Evolutionary conservation across 2,797 vertebrate genomes (phyloP).

Genomic region (Crypturellus tataupa): DNA sequence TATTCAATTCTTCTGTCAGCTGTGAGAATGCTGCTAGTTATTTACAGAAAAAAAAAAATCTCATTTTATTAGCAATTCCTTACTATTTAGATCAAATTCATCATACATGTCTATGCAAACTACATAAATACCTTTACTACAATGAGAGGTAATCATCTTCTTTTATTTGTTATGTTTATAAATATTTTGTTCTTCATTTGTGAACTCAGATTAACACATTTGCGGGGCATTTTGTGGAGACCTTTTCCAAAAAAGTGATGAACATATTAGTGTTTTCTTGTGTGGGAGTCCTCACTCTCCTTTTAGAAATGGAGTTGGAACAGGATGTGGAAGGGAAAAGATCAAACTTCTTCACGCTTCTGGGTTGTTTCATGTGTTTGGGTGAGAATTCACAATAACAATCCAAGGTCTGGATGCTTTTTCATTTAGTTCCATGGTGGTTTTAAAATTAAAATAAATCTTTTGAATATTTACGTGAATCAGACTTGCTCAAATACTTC

Average conservation of each 20-base stretch:
- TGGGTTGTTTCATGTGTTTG: not conserved
- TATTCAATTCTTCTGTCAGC: slow-evolving; percentile 47
- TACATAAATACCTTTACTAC: not conserved
- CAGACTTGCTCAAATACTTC: not conserved
- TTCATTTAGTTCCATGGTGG: not conserved
- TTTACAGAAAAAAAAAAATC: slow-evolving; percentile 24
- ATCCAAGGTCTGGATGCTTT: not conserved
- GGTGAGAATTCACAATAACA: not conserved
- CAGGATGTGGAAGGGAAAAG: not conserved
- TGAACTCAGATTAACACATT: not conserved
- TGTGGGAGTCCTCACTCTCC: fast-evolving
- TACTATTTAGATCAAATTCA: not conserved
- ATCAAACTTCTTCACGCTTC: not conserved
- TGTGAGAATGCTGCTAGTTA: slow-evolving; percentile 40
- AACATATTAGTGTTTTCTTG: not conserved
- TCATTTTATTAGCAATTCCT: slow-evolving; percentile 35
- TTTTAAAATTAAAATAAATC: not conserved
- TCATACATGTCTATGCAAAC: not conserved
- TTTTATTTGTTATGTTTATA: not conserved
- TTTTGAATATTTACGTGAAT: not conserved
- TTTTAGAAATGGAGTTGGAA: not conserved
- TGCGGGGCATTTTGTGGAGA: not conserved
- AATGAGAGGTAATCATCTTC: not conserved
- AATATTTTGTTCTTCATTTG: not conserved
- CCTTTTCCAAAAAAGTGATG: not conserved